Evolutionary conservation across 2,113 vertebrate genomes (phyloP).

Genomic region (Alaudala cheleensis): DNA sequence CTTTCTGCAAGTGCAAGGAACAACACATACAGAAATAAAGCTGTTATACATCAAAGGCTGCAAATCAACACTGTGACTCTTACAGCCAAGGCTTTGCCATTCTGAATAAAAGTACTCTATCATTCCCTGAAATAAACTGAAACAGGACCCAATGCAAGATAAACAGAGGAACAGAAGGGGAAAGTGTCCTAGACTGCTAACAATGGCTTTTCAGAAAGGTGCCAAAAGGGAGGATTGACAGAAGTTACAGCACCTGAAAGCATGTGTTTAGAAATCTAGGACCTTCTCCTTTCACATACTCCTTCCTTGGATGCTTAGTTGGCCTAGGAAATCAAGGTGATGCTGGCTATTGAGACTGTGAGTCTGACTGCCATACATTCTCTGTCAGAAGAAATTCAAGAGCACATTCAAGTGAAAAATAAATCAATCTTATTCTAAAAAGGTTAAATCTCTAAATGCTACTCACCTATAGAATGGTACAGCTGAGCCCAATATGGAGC

Average conservation of each 20-base stretch:
- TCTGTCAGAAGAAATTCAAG: background rate
- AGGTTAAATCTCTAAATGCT: background rate
- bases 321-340: background rate
- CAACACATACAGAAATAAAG: background rate
- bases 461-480: background rate
- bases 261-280: background rate
- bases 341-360: background rate
- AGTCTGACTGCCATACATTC: background rate
- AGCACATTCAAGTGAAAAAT: background rate
- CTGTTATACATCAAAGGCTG: background rate
- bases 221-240: background rate
- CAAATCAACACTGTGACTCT: background rate
- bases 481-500: background rate
- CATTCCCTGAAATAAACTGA: background rate
- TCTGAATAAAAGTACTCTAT: background rate
- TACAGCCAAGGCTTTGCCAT: background rate
- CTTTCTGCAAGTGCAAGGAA: background rate
- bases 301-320: background rate
- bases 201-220: background rate
- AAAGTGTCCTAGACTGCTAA: background rate
- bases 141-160: background rate
- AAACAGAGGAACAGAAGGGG: background rate
- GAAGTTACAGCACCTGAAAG: background rate
- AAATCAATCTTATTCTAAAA: background rate
- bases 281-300: background rate